These are phyloP conservation scores for Dusona sp. DNA, from an alignment of 2,888 invertebrate genomes.

Conservation along the genomic window DNA sequence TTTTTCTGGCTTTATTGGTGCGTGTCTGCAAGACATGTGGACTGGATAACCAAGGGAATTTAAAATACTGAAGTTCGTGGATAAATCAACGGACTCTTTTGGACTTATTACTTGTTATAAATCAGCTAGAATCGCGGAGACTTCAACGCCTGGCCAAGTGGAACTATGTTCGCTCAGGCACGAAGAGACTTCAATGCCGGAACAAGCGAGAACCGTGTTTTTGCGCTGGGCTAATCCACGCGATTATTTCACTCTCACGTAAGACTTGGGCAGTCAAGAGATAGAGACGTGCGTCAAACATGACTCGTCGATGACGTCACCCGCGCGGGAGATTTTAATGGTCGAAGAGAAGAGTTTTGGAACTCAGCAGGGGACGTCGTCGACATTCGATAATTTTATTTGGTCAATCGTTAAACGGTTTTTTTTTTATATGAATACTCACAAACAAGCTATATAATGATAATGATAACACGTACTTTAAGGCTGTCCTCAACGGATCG, in stretches of 20 bases:
- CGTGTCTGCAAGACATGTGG: slow-evolving; percentile 12
- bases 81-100: slow-evolving; percentile 18
- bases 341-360: neutral
- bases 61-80: neutral
- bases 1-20: neutral
- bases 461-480: slow-evolving; percentile 27
- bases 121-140: slow-evolving; percentile 28
- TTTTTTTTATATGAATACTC: neutral
- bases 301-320: neutral
- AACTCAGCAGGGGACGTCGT: neutral
- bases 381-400: neutral
- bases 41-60: slow-evolving; percentile 26
- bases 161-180: slow-evolving; percentile 14
- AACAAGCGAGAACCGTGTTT: slow-evolving; percentile 43
- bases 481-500: slow-evolving; percentile 17
- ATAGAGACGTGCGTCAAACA: neutral
- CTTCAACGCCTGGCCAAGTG: slow-evolving; percentile 54
- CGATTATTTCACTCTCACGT: slow-evolving; percentile 14
- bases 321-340: slow-evolving; percentile 24
- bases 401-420: neutral
- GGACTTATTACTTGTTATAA: slow-evolving; percentile 5
- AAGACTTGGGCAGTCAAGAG: neutral
- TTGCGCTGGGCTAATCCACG: neutral
- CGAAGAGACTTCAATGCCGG: slow-evolving; percentile 55
- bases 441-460: slow-evolving; percentile 18